Conservation (phyloP, 2,888 invertebrate genomes). For the Habroteleia sp. region DNA sequence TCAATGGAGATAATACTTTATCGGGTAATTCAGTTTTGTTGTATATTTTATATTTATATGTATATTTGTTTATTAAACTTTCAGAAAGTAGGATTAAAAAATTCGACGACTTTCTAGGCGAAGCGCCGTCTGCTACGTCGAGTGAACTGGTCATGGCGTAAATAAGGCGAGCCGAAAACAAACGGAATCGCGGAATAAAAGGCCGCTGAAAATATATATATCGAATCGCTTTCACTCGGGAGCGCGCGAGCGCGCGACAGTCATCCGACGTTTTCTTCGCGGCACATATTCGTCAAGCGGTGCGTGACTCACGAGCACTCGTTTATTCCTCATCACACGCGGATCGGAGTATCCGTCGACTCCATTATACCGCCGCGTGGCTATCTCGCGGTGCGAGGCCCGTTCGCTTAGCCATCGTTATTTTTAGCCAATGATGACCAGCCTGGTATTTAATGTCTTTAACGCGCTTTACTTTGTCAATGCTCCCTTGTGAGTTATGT, state of each 20-base stretch:
- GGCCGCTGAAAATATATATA: constrained; percentile 26
- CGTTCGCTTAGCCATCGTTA: constrained; percentile 40
- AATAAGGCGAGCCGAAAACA: constrained; percentile 34
- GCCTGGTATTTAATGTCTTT: constrained; percentile 7
- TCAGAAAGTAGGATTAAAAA: too few species aligned
- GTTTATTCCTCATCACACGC: constrained; percentile 23
- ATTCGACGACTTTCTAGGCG: too few species aligned
- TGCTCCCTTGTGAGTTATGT: too few species aligned
- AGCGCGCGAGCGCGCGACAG: constrained; percentile 38
- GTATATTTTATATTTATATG: too few species aligned
- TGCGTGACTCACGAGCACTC: constrained; percentile 53
- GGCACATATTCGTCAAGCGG: constrained; percentile 50
- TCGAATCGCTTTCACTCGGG: constrained; percentile 46
- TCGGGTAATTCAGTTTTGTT: too few species aligned
- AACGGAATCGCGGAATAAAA: constrained; percentile 33
- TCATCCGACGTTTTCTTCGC: constrained; percentile 47
- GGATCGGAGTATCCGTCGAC: constrained; percentile 12
- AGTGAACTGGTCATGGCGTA: constrained; percentile 2
- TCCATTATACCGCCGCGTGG: constrained; percentile 35
- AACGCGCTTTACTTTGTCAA: neutral
- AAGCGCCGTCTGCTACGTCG: neutral
- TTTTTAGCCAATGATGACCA: constrained; percentile 38
- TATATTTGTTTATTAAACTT: too few species aligned
- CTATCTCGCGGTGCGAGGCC: constrained; percentile 21
- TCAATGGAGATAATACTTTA: too few species aligned